Base-by-base conservation (phyloP, 2,888 invertebrate species). In the Perizoma flavofasciatum region DNA sequence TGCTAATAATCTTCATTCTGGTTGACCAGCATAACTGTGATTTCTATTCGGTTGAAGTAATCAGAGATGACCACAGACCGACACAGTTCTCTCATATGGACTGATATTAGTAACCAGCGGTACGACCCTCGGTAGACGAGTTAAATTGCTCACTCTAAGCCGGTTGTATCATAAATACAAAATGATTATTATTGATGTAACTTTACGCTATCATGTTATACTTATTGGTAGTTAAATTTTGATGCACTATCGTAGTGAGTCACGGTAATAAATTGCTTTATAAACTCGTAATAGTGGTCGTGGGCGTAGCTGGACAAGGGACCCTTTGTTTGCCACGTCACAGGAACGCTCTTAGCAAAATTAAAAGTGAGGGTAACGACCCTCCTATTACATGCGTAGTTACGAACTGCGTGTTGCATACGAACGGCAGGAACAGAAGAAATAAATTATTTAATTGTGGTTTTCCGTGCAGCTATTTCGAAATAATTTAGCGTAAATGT, bases 291-390 rank as follows among this genome's bases (percentile, higher is more conserved):
- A 83, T 81, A 79, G 82, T 78, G 75, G 77, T 70, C 75, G 84
- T 86, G 85, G 91, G 88, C 80, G 87, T 80, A 79, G 81, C 79
- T 86, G 86, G 85, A 74, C 86, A 79, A 73, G 73, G 84, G 88
- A 81, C 89, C 87, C 89, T 88, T 86, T 90, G 89, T 90, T 91
- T 88, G 81, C 77, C 70, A 78, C 83, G 83, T 83, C 78, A 84
- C 85, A 78, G 87, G 86, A 85, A 83, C 81, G 85, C 90, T 89
- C 89, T 92, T 81, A 87, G 88, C 78, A 73, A 89, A 89, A 91
- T 92, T 89, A 90, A 88, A 86, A 75, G 68, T 60, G 74, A 76
- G 87, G 84, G 83, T 80, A 82, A 78, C 75, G 82, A 74, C 80
- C 83, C 72, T 75, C 73, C 69, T 72, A 68, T 48, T 74, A 77